Conservation (phyloP, 1,140 invertebrate genomes). For the Pogonomyrmex barbatus region DNA sequence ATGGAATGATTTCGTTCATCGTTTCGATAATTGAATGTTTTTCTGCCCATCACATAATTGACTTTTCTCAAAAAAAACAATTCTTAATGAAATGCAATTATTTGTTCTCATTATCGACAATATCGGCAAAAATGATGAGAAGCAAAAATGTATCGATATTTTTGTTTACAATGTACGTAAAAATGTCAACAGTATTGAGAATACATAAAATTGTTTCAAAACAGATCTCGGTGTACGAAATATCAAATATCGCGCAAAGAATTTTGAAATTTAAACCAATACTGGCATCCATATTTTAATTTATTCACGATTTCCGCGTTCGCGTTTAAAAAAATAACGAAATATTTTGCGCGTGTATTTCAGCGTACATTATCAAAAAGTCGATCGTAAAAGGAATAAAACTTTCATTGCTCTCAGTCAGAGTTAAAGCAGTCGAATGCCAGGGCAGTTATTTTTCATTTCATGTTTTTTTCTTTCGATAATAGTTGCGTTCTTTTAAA, state of each 20-base stretch:
- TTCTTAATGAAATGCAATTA: constrained; percentile 27
- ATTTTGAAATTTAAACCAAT: constrained; percentile 55
- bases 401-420: constrained; percentile 24
- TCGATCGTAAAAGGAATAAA: not conserved
- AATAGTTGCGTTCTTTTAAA: not conserved
- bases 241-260: constrained; percentile 31
- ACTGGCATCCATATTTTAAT: constrained; percentile 55
- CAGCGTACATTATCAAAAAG: constrained; percentile 9
- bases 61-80: constrained; percentile 4
- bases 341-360: constrained; percentile 38
- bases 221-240: constrained; percentile 40
- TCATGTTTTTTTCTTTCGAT: not conserved
- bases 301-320: constrained; percentile 40
- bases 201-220: constrained; percentile 50
- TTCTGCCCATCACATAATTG: not conserved
- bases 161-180: constrained; percentile 42
- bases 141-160: constrained; percentile 36
- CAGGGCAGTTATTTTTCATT: not conserved
- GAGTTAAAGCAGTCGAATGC: constrained; percentile 11
- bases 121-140: constrained; percentile 4
- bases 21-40: constrained; percentile 4
- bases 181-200: constrained; percentile 46
- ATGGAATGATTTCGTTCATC: not conserved
- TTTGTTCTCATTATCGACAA: constrained; percentile 8
- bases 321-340: constrained; percentile 23